Base-by-base conservation (phyloP, 92 coral and sea anemone species). In the Parazoanthus darwini region DNA sequence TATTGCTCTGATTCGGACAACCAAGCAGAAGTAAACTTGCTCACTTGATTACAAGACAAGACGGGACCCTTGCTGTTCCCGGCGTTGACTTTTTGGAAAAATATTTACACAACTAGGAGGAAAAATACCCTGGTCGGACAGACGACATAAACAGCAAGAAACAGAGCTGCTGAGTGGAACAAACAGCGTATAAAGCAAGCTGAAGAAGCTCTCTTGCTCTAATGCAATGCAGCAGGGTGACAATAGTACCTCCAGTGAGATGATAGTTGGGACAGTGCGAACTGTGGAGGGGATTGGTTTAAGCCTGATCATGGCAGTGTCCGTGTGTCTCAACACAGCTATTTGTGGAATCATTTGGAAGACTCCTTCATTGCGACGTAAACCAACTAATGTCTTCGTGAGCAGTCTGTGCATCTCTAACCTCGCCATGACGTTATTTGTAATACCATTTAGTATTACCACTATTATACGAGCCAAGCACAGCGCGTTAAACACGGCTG, bases 401-500 rank as follows among this genome's bases (percentile, higher is more conserved):
- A 95, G 93, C 22, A 94, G 88, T 86, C 89, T 94, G 35, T 94
- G 96, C 59, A 85, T 91, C 37, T 89, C 98, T 13, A 94, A 93
- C 86, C 81, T 93, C 86, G 68, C 88, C 35, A 37, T 94, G 88
- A 94, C 96, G 48, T 71, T 91, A 75, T 91, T 92, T 75, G 98
- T 93, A 48, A 88, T 94, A 54, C 98, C 98, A 35, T 94, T 94
- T 68, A 94, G 98, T 50, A 88, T 94, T 5, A 76, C 91, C 29
- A 92, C 98, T 3, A 88, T 94, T 67, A 23, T 94, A n/a, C 67
- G 86, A 43, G 91, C 91, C 46, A 80, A 82, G 75, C 98, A 94
- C 54, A 89, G 88, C 42, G 87, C 87, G 3, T 90, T 87, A 79
- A 37, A 88, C 26, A 90, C 72, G 23, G 23, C 91, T 36, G 92